Percentiles rank a stretch among this genome's conserved stretches.
These are phyloP conservation scores for Porites australiensis DNA, from an alignment of 64 coral and sea anemone species.

Conservation along the genomic window DNA sequence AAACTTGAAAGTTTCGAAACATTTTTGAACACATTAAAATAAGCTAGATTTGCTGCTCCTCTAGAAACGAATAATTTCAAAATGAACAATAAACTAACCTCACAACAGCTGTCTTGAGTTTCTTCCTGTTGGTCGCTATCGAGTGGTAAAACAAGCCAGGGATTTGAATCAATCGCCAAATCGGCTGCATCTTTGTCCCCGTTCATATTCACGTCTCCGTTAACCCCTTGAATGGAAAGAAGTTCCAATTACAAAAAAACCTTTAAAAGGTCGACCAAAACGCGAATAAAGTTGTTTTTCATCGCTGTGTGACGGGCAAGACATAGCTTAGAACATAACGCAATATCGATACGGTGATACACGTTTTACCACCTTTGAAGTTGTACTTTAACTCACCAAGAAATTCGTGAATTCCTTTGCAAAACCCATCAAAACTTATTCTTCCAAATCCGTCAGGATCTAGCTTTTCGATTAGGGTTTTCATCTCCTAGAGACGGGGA, in stretches of 20 bases:
- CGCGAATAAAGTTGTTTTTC: background rate
- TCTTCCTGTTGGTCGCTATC: conserved; percentile 52
- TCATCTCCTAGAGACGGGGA: conserved; percentile 74
- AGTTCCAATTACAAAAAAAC: background rate
- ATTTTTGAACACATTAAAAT: background rate
- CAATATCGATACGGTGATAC: background rate
- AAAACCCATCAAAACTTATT: conserved; percentile 96
- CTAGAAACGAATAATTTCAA: background rate
- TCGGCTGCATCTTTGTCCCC: background rate
- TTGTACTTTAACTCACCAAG: conserved; percentile 68
- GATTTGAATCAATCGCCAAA: conserved; percentile 22
- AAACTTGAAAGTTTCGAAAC: no score
- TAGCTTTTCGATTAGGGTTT: conserved; percentile 81
- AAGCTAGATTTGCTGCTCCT: background rate
- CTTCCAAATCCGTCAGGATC: conserved; percentile 87
- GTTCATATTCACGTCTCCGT: conserved; percentile 31
- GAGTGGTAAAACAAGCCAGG: background rate
- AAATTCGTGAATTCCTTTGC: conserved; percentile 89
- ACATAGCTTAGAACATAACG: background rate
- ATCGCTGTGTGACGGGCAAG: background rate
- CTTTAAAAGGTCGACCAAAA: no score
- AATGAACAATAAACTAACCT: conserved; percentile 52
- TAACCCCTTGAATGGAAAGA: conserved; percentile 16
- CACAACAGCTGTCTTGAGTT: conserved; percentile 77
- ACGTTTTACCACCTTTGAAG: background rate